phyloP scores from a whole-genome alignment of 1,140 invertebrate species.

The Maconellicoccus hirsutus region DNA sequence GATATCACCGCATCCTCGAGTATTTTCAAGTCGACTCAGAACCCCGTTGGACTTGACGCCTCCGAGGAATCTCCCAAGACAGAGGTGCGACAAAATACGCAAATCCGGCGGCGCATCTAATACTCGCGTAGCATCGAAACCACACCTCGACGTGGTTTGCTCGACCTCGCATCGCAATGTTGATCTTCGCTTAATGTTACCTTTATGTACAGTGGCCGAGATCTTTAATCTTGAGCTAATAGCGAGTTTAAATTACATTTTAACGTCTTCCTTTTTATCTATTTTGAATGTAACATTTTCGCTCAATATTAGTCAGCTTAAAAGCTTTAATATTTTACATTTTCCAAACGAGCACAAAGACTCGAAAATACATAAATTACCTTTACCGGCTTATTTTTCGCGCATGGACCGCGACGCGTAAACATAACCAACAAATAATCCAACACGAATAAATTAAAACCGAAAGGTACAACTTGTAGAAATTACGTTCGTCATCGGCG shows the following conservation, averaged over 20 bases:
- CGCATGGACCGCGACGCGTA: not conserved
- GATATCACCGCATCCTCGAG: too few relatives aligned
- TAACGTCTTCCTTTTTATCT: slow-evolving; percentile 9
- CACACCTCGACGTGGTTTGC: too few relatives aligned
- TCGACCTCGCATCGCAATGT: not conserved
- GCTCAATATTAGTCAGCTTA: slow-evolving; percentile 8
- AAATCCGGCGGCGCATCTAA: too few relatives aligned
- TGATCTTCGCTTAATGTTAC: not conserved
- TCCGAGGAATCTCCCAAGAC: too few relatives aligned
- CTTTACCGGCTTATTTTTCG: slow-evolving; percentile 1
- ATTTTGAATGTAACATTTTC: slow-evolving; percentile 10
- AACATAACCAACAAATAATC: not conserved
- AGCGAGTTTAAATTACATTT: slow-evolving; percentile 9
- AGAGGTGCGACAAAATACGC: too few relatives aligned
- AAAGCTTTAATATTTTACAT: slow-evolving; percentile 8
- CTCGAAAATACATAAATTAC: not conserved
- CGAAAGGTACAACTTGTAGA: not conserved
- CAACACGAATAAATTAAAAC: not conserved
- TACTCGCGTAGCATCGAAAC: too few relatives aligned
- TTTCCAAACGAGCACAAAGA: not conserved
- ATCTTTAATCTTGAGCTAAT: slow-evolving; percentile 9
- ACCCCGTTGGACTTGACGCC: too few relatives aligned
- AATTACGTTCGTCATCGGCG: not conserved
- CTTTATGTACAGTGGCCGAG: slow-evolving; percentile 1
- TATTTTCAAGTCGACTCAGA: too few relatives aligned